These are phyloP conservation scores for Coranthus polyacanthus DNA, from an alignment of 2,797 vertebrate genomes.

Conservation along the genomic window DNA sequence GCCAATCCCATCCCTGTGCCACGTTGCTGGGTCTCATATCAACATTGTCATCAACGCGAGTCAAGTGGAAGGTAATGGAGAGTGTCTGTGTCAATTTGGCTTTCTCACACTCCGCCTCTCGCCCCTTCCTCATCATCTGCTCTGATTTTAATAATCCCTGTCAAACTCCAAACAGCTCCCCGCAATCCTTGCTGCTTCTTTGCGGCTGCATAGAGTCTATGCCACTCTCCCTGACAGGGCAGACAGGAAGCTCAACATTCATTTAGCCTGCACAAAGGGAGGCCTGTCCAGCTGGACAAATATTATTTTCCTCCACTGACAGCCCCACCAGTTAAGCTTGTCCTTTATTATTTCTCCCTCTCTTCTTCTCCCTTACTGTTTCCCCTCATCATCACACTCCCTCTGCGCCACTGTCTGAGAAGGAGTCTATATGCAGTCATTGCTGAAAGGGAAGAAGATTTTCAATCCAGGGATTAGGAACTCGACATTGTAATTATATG, in stretches of 20 bases:
- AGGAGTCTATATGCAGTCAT: constrained; percentile 79
- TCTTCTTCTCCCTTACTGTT: constrained; percentile 72
- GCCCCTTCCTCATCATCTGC: constrained; percentile 89
- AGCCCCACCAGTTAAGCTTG: constrained; percentile 92
- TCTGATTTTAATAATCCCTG: constrained; percentile 99
- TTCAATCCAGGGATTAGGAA: constrained; percentile 88
- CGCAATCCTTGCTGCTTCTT: constrained; percentile 70
- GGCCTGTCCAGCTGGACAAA: constrained; percentile 98
- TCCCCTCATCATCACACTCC: constrained; percentile 71
- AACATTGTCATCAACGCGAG: constrained; percentile 92
- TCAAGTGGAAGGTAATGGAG: constrained; percentile 96
- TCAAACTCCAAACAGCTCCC: constrained; percentile 95
- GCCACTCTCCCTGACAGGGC: constrained; percentile 93
- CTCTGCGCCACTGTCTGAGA: constrained; percentile 74
- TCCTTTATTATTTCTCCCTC: constrained; percentile 91
- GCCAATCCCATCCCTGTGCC: constrained; percentile 79
- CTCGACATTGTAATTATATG: constrained; percentile 87
- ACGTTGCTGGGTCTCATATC: constrained; percentile 85
- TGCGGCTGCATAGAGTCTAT: constrained; percentile 79
- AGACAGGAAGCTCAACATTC: constrained; percentile 99
- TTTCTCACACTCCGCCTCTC: constrained; percentile 90
- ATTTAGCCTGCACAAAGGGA: constrained; percentile 96
- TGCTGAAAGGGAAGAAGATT: constrained; percentile 83
- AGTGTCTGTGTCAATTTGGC: constrained; percentile 98
- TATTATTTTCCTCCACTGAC: constrained; percentile 97